phyloP scores from a whole-genome alignment of 2,113 vertebrate species.

The Oncorhynchus gorbuscha region DNA sequence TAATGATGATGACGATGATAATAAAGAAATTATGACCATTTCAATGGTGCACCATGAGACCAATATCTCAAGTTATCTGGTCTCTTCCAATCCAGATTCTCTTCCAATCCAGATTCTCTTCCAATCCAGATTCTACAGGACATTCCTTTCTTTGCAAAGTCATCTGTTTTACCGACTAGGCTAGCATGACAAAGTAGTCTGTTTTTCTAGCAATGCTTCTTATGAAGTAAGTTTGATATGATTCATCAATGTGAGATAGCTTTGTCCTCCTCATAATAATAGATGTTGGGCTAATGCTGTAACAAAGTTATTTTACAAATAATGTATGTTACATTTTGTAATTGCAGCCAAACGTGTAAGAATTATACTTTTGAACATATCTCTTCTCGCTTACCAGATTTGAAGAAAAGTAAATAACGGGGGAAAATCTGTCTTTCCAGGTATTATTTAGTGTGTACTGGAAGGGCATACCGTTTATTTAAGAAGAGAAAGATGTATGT shows the following conservation, averaged over 20 bases:
- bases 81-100: constrained; percentile 21
- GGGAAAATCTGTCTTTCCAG: constrained; percentile 18
- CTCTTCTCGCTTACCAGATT: constrained; percentile 24
- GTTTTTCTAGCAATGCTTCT: constrained; percentile 71
- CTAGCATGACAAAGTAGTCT: constrained; percentile 68
- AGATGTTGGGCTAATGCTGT: constrained; percentile 33
- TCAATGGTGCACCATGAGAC: constrained; percentile 16
- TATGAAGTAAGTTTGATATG: constrained; percentile 33
- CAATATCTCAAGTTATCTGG: constrained; percentile 8
- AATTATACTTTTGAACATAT: constrained; percentile 43
- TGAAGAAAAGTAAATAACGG: not conserved
- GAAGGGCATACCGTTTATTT: constrained; percentile 25
- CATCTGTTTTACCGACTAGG: constrained; percentile 59
- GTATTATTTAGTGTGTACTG: constrained; percentile 13
- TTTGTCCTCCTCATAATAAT: constrained; percentile 24
- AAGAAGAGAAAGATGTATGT: constrained; percentile 31
- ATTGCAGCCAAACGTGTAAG: constrained; percentile 33
- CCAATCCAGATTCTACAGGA: constrained; percentile 13
- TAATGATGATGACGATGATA: constrained; percentile 24
- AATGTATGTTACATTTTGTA: constrained; percentile 42
- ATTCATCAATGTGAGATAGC: constrained; percentile 14
- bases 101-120: constrained; percentile 23
- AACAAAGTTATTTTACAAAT: constrained; percentile 45
- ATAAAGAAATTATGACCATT: constrained; percentile 15
- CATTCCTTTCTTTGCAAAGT: constrained; percentile 8